phyloP scores from a whole-genome alignment of 2,113 vertebrate species.

The Nothoprocta perdicaria region DNA sequence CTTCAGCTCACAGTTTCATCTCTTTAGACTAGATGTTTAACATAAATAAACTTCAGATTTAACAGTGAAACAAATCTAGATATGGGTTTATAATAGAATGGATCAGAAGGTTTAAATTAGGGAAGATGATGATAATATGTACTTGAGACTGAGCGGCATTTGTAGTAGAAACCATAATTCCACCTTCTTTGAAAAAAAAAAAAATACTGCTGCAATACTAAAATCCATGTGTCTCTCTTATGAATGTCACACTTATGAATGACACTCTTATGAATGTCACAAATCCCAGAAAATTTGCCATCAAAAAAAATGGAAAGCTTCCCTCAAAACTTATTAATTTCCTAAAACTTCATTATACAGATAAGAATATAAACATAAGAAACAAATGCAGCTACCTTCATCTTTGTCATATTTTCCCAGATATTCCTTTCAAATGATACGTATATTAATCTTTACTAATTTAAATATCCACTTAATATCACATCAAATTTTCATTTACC shows the following conservation, averaged over 20 bases:
- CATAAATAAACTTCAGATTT: neutral
- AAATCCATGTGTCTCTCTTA: neutral
- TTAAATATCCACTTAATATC: neutral
- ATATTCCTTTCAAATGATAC: neutral
- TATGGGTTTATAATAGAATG: neutral
- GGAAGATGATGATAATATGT: neutral
- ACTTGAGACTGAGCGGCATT: neutral
- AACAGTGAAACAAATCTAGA: neutral
- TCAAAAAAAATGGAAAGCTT: neutral
- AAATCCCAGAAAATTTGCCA: neutral
- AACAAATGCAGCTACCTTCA: neutral
- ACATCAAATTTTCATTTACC: slow-evolving; percentile 65
- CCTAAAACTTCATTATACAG: neutral
- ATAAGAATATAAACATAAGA: neutral
- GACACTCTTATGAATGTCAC: neutral
- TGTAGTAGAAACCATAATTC: neutral
- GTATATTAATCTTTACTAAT: neutral
- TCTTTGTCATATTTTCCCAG: neutral
- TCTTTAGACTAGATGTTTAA: neutral
- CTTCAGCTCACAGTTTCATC: neutral
- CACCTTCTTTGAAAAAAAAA: neutral
- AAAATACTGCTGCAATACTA: neutral
- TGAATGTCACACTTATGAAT: neutral
- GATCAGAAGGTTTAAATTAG: neutral
- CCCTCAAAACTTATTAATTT: neutral